Evolutionary conservation across 2,888 invertebrate species (phyloP), one percentile per base, ranked within the genome.

Genomic region (Drosophila mimica): DNA sequence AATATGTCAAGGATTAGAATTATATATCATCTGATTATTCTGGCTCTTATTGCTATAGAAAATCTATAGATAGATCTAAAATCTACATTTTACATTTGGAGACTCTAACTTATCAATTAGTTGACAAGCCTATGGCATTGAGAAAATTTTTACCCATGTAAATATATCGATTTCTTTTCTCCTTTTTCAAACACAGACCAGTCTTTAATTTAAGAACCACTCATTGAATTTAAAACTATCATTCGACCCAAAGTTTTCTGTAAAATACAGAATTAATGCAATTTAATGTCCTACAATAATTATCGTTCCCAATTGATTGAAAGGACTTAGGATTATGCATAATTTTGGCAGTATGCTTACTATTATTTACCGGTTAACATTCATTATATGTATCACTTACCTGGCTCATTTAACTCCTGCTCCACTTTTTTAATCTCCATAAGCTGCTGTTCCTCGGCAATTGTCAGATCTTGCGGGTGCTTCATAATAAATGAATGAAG

Each of bases 391-490:
- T 13, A 30, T 30, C 36, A 70, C 90, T 88, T 58, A 91, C 92
- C 91, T 64, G 75, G 83, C 30, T 89, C 90, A 51, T 72, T 89
- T 53, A 78, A 36, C 36, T 89, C 91, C 63, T 82, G 82, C 60
- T 87, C 82, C 58, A 79, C 74, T 80, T 84, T 80, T 30, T 81
- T 87, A 33, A 87, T 79, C 60, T 85, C 81, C 77, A 79, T 74
- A 40, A 83, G 71, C 76, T 86, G 85, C 63, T 87, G 77, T 74
- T 77, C 81, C 72, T 82, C 76, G 76, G 64, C 13, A 33, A 74
- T 73, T 46, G 54, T 75, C 54, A 84, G 60, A 76, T 91, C 88
- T 75, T 90, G 85, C 53, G 91, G 84, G 72, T 88, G 89, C 85
- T 91, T 92, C 92, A 92, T 92, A 66, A 46, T 82, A 72, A 70